phyloP scores from a whole-genome alignment of 2,797 vertebrate genomes.

The Hipposideros larvatus region DNA sequence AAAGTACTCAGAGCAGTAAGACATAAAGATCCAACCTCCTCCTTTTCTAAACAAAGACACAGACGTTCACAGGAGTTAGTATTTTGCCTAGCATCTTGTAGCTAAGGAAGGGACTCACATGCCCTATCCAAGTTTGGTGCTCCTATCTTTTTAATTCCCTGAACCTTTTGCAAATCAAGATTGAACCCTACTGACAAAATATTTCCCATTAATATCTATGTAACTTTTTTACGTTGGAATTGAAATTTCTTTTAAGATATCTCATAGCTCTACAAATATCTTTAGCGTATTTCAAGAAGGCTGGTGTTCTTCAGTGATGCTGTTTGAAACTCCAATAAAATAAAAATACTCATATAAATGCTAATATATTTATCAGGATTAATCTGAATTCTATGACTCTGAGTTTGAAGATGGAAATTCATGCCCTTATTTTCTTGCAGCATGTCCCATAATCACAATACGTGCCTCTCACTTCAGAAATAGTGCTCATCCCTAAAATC shows the following conservation, averaged over 20 bases:
- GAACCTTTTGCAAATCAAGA: background rate
- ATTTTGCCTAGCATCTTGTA: background rate
- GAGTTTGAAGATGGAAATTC: conserved; percentile 43
- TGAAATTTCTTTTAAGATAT: background rate
- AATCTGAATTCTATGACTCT: background rate
- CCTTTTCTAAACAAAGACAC: background rate
- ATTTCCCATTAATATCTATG: background rate
- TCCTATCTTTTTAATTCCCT: background rate
- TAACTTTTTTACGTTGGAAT: conserved; percentile 4
- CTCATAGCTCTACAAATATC: background rate
- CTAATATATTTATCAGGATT: background rate
- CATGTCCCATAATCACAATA: background rate
- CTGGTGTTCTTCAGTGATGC: background rate
- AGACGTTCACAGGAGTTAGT: background rate
- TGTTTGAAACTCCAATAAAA: background rate
- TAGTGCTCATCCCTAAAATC: background rate
- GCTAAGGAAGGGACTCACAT: background rate
- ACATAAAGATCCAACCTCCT: background rate
- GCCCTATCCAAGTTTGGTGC: background rate
- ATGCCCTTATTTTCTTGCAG: background rate
- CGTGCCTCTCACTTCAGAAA: background rate
- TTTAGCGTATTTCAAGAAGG: background rate
- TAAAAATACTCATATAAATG: background rate
- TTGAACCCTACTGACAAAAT: background rate
- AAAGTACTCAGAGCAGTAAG: background rate